Conservation (phyloP, 2,113 vertebrate species). For the Sinocyclocheilus anophthalmus region DNA sequence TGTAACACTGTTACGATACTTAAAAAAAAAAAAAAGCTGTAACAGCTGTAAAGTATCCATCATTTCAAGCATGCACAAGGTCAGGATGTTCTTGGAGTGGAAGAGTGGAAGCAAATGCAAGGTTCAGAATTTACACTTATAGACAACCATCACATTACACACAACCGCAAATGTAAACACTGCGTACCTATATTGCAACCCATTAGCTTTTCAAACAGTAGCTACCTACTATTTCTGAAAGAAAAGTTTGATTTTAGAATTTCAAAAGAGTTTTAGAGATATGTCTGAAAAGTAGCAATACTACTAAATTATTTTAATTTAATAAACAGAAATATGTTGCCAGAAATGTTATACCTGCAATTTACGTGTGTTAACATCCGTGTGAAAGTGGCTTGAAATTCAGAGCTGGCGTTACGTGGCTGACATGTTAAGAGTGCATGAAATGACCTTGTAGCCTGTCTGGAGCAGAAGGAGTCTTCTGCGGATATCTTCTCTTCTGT, state of each 20-base stretch:
- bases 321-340: background rate
- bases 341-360: background rate
- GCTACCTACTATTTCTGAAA: background rate
- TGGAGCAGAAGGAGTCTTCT: constrained; percentile 83
- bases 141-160: background rate
- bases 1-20: background rate
- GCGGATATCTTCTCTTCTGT: constrained; percentile 81
- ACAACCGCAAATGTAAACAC: background rate
- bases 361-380: background rate
- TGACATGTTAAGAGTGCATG: constrained; percentile 18
- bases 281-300: background rate
- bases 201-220: background rate
- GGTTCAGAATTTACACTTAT: background rate
- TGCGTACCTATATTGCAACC: background rate
- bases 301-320: too few relatives aligned
- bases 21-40: background rate
- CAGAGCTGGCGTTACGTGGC: background rate
- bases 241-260: background rate
- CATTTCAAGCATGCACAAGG: background rate
- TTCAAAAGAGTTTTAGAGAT: background rate
- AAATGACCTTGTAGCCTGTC: constrained; percentile 79
- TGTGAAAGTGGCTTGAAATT: background rate
- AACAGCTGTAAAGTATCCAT: background rate
- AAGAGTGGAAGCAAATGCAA: background rate
- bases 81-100: background rate